Base-by-base conservation (phyloP, 1,140 invertebrate genomes). In the Meloidogyne hapla region DNA sequence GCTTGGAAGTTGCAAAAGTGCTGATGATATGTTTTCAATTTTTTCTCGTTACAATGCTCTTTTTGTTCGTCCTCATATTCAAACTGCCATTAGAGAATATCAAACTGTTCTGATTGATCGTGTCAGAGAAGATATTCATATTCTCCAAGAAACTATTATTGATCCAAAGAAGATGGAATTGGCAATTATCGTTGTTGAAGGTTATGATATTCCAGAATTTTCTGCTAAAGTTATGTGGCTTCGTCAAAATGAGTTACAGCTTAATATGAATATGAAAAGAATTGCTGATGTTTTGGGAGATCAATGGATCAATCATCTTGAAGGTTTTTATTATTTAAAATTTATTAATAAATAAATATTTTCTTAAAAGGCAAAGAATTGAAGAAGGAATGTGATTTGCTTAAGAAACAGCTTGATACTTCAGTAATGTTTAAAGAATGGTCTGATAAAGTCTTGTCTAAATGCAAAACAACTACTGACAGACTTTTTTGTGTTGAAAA, bases 1-100 rank as follows among this genome's bases (percentile, higher is more conserved):
- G 87, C 90, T 99, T 1, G 96, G 95, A 40, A 96, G 94, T 4
- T 96, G 96, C 0, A 97, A 96, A 88, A 98, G 97, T 90, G 96
- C 97, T 21, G 98, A 99, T 88, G 96, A 99, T 89, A 99, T 99
- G 96, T 99, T 98, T 89, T 90, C 94, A 45, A 98, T 98, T 83
- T 98, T 97, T 89, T 95, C 94, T 12, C 91, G 96, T 21, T 99
- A 98, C 89, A 99, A 99, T 89, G 96, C 95, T 0, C 89, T 99
- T 18, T 99, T 99, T 89, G 95, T 99, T 6, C 91, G 97, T 18
- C 96, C 96, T 8, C 95, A 99, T 88, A 99, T 99, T 85, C 91
- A 95, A 76, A 97, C 96, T 23, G 96, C 97, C 28, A 99, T 99
- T 80, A 90, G 96, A 56, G 96, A 99, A 89, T 99, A 99, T 88